phyloP scores from a whole-genome alignment of 2,113 vertebrate genomes.

The Centropristis striata region DNA sequence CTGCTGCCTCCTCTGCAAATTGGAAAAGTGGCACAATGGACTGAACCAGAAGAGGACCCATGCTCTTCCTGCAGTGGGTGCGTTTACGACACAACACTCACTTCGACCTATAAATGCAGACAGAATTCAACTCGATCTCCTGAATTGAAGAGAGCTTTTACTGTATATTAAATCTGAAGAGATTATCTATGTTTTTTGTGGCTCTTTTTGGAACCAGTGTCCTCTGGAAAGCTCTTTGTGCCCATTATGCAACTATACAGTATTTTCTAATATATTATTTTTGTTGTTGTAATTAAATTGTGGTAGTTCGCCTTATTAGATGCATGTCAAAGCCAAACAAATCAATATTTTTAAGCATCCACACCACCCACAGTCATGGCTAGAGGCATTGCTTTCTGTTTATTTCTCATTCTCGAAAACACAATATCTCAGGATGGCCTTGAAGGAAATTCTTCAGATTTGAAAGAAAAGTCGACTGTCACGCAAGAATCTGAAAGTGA shows the following conservation, averaged over 20 bases:
- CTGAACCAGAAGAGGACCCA: conserved; percentile 27
- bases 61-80: conserved; percentile 44
- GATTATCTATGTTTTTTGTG: neutral
- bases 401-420: no score
- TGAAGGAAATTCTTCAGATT: no score
- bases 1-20: conserved; percentile 62
- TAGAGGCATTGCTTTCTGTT: no score
- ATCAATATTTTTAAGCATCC: neutral
- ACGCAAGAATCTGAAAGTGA: no score
- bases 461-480: no score
- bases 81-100: neutral
- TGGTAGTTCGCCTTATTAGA: neutral
- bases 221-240: neutral
- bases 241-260: no score
- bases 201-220: neutral
- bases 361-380: neutral
- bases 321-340: neutral
- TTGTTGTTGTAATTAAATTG: neutral
- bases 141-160: neutral
- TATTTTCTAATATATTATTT: no score
- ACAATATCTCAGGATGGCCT: no score
- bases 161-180: neutral
- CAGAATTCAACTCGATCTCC: neutral
- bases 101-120: neutral
- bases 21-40: conserved; percentile 65